A percentile compares a stretch with the other conserved stretches of the same genome.
Conservation (phyloP, 2,888 invertebrate genomes). For the Horisme vitalbata region DNA sequence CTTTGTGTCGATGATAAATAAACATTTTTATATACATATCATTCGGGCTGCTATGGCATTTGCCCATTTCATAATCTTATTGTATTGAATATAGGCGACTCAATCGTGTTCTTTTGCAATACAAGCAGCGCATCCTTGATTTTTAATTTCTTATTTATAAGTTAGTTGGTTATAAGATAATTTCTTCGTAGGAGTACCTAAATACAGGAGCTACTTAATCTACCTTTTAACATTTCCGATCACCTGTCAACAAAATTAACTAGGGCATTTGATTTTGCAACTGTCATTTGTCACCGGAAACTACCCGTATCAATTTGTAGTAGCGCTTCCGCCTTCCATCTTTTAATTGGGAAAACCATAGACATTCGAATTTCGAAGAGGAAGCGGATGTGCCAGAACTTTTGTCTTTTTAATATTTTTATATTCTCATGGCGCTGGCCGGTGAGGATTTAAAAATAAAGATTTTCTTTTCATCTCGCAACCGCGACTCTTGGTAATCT, state of each 20-base stretch:
- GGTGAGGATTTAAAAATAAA: constrained; percentile 70
- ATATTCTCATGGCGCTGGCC: constrained; percentile 62
- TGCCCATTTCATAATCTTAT: too few relatives aligned
- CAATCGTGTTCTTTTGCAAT: too few relatives aligned
- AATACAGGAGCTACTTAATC: too few relatives aligned
- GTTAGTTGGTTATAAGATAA: too few relatives aligned
- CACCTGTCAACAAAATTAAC: constrained; percentile 25
- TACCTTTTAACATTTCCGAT: constrained; percentile 24
- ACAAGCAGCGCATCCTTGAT: too few relatives aligned
- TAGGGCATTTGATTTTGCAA: constrained; percentile 40
- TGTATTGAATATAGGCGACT: too few relatives aligned
- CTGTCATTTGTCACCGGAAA: constrained; percentile 58
- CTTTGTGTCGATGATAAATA: too few relatives aligned
- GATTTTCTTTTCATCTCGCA: constrained; percentile 66
- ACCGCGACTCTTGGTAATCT: constrained; percentile 40
- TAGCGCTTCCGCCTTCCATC: constrained; percentile 53
- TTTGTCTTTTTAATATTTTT: constrained; percentile 76
- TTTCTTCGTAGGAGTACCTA: too few relatives aligned
- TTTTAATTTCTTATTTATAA: too few relatives aligned
- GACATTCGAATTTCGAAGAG: constrained; percentile 58
- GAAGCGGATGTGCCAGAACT: constrained; percentile 76
- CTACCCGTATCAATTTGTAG: constrained; percentile 64
- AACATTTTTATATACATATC: too few relatives aligned
- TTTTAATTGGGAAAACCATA: constrained; percentile 51
- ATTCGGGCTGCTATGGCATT: too few relatives aligned